Base-by-base conservation (phyloP, 2,113 vertebrate genomes). In the Pterocles orientalis region DNA sequence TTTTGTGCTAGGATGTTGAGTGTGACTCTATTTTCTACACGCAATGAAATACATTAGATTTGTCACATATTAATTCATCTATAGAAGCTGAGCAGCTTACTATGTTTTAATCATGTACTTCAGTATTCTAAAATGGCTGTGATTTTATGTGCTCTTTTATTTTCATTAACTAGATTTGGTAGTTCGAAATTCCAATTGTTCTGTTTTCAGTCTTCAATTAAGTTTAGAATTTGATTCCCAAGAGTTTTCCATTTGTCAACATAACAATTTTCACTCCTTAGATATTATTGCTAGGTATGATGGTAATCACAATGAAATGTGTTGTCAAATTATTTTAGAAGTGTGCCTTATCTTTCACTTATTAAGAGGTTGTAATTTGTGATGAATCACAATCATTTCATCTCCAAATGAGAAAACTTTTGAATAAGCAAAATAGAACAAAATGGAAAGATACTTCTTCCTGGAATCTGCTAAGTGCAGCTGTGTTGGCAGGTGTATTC, bases 111-210 rank as follows among this genome's bases (percentile, higher is more conserved):
- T 79, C 1, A 2, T 71, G 23, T 33, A 43, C 26, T 64, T 85
- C 39, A 48, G 4, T 43, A 31, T 85, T 91, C 28, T 82, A 84
- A 94, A 94, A 86, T 56, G 64, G 1, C 54, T 65, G 54, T 48
- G 24, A 83, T 81, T 96, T 92, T 89, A 62, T 53, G 29, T 75
- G 21, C 11, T 84, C 18, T 68, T 86, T 8, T 87, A 51, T 89
- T 92, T 95, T 94, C 94, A 82, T 92, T 91, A 92, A 84, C 12
- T 54, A 79, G 33, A 90, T 87, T 71, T 51, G 70, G 34, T 51
- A 84, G 23, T 21, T n/a, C 71, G 23, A 82, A 70, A 43, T 78
- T 84, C 51, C 75, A 47, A 82, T 58, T 60, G 7, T 66, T 18
- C 36, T 58, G 18, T 89, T 88, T 94, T 89, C 47, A 75, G 47